These are phyloP conservation scores for Sceliomorpha sp. DNA, from an alignment of 2,888 invertebrate genomes.

Conservation along the genomic window DNA sequence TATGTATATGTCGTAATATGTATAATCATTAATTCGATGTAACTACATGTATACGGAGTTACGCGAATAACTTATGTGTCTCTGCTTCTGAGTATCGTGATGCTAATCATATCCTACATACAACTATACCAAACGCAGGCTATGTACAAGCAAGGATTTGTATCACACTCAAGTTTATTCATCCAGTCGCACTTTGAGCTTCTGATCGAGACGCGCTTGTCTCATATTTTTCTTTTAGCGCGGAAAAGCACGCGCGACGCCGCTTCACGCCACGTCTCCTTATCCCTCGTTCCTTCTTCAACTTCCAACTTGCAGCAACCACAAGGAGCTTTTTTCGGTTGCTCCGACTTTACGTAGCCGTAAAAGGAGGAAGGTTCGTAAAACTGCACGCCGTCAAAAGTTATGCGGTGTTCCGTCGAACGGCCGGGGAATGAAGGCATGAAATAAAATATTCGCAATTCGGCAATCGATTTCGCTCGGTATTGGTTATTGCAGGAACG, in stretches of 20 bases:
- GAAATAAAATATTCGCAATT: constrained; percentile 31
- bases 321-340: neutral
- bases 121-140: constrained; percentile 62
- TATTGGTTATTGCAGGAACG: constrained; percentile 30
- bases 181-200: constrained; percentile 49
- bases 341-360: neutral
- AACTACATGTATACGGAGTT: constrained; percentile 59
- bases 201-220: constrained; percentile 7
- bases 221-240: no score
- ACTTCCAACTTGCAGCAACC: neutral
- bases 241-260: no score
- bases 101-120: constrained; percentile 53
- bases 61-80: constrained; percentile 52
- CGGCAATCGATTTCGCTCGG: constrained; percentile 38
- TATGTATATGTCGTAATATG: constrained; percentile 54
- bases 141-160: constrained; percentile 68
- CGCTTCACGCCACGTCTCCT: no score
- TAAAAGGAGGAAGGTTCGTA: constrained; percentile 7
- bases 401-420: constrained; percentile 13
- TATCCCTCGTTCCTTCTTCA: no score
- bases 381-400: constrained; percentile 17
- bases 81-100: constrained; percentile 42
- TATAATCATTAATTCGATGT: constrained; percentile 63
- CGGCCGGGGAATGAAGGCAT: constrained; percentile 12
- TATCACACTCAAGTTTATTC: constrained; percentile 52